Base-by-base conservation (phyloP, 1,140 invertebrate species). In the Trichomalopsis sarcophagae region DNA sequence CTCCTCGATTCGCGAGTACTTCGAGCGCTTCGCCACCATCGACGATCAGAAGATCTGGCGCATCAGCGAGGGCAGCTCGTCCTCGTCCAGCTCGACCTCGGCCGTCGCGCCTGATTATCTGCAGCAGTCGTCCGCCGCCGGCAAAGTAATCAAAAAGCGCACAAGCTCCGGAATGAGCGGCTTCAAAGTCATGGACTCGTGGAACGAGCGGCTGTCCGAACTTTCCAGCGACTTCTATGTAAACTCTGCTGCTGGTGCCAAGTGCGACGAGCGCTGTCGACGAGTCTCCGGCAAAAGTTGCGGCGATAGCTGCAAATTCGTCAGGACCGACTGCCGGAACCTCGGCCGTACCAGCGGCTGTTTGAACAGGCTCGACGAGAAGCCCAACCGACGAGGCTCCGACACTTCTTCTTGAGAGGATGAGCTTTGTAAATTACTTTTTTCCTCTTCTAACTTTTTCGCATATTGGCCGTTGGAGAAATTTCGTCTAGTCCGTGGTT, bases 31-130 rank as follows among this genome's bases (percentile, higher is more conserved):
- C 21, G 23, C 23, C 17, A n/a, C 33, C 14, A 9, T 36, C 30
- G n/a, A 36, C 62, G 75, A 78, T 2, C 55, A 82, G 30, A 40
- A 68, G 9, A 50, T 68, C n/a, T 86, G 74, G 84, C 33, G 27
- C 4, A 66, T 78, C 2, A 40, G 73, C 27, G 55, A 55, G 13
- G 69, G 79, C 27, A 81, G 71, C 27, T 68, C 66, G 23, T 40
- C 84, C 9, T 14, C 78, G 0, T 27, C 14, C 1, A 4, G 2
- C 17, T 75, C 50, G 73, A 76, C 0, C 11, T 74, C 17, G 21
- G 7, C 21, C 30, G 0, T 30, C 0, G 68, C 21, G 27, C 3
- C 14, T 33, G 2, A 23, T 13, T 50, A 23, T 7, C 2, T 47
- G 9, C 5, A 17, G 14, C 11, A 36, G 33, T 30, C 71, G 1